Percentiles rank a stretch among this genome's conserved stretches.
Conservation (phyloP, 2,797 vertebrate species). For the Peromyscus nudipes region DNA sequence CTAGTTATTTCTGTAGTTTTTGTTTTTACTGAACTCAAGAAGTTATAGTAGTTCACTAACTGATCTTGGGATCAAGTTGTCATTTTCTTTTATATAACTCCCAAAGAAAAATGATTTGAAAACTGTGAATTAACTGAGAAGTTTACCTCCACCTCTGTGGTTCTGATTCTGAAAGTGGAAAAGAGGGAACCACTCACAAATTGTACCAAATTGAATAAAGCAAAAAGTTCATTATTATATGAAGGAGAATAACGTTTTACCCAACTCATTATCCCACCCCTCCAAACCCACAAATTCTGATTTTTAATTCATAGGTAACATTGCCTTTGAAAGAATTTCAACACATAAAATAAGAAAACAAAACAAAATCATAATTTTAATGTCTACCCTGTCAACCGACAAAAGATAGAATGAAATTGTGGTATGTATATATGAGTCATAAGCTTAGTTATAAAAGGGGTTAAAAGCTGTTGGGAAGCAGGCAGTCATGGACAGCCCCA, state of each 20-base stretch:
- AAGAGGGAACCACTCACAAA: background rate
- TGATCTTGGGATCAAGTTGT: background rate
- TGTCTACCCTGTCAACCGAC: background rate
- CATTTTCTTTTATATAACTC: background rate
- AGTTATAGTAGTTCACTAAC: background rate
- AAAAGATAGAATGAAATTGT: background rate
- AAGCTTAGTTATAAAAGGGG: background rate
- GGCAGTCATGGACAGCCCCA: background rate
- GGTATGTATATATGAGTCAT: background rate
- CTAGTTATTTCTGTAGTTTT: background rate
- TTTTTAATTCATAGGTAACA: background rate
- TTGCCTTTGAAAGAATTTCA: background rate
- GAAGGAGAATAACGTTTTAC: background rate
- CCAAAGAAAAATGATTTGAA: background rate
- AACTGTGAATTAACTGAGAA: background rate
- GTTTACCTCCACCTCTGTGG: background rate
- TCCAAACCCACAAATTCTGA: background rate
- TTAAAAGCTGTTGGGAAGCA: background rate
- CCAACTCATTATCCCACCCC: background rate
- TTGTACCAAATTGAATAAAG: background rate
- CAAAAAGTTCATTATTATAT: background rate
- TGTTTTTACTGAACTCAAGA: background rate
- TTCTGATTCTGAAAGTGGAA: slow-evolving; percentile 15
- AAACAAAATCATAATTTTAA: background rate
- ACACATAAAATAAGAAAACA: slow-evolving; percentile 8